Evolutionary conservation across 1,140 invertebrate genomes (phyloP), one percentile per base, ranked within the genome.

Genomic region (Penaeus vannamei): DNA sequence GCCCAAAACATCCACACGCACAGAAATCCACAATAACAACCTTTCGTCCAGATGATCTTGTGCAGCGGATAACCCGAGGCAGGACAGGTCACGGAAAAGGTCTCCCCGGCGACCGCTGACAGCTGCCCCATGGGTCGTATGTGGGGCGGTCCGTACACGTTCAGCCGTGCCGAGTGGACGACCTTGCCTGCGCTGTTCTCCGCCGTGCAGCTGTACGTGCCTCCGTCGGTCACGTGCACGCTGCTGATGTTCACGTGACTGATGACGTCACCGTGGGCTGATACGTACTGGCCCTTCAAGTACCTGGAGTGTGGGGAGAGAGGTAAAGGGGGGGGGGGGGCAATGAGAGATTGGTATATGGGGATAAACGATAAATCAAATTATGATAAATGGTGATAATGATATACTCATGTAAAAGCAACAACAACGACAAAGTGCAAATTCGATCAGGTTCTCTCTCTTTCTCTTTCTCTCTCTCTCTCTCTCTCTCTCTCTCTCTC

Each of bases 171-270:
- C 32, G 95, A 95, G 93, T 97, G 96, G 20, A 94, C 94, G 59
- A 60, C 59, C 42, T 91, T 92, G 3, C 93, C 94, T 19, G 93
- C 94, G 19, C 92, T 92, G 91, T 95, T 95, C 84, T 92, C 92
- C 22, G 94, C 94, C 32, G 93, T 91, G 91, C 95, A 95, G 0
- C 94, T 94, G 92, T 95, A 95, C 92, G 94, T 94, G 7, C 94
- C 94, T 87, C 93, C 93, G 92, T 94, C 94, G 19, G 95, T 95
- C 92, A 94, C 94, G 69, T 95, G 95, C 69, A 97, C 96, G 91
- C 96, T 95, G 90, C 96, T 96, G 91, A 98, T 97, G 93, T 98
- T 98, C 90, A 97, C 95, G 93, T 97, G 81, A 17, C 81, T 84
- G 81, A 84, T 84, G 60, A 84, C 81, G 59, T 84, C 81, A 60